Percentiles rank a stretch among this genome's conserved stretches.
phyloP scores from a whole-genome alignment of 2,797 vertebrate genomes.

The Hippopotamyrus pictus region DNA sequence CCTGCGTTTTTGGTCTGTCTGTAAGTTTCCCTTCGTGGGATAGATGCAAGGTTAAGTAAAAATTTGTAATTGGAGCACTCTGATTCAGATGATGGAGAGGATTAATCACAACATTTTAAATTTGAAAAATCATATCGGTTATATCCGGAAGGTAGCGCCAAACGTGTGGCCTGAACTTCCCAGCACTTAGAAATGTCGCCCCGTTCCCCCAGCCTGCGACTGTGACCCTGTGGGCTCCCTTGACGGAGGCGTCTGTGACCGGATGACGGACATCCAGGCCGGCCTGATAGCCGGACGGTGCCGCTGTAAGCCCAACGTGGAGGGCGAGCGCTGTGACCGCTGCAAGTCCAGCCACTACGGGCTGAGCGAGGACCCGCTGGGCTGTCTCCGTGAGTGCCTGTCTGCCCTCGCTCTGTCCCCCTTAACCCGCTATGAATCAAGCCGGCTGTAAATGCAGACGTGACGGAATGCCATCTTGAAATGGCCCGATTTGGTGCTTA shows the following conservation, averaged over 20 bases:
- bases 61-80: not conserved
- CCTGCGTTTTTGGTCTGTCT: not conserved
- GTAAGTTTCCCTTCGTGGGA: not conserved
- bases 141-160: not conserved
- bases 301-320: conserved; percentile 84
- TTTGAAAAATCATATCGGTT: not conserved
- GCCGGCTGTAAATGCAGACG: not conserved
- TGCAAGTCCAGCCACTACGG: conserved; percentile 81
- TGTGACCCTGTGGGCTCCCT: conserved; percentile 86
- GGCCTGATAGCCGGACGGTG: conserved; percentile 91
- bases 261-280: conserved; percentile 69
- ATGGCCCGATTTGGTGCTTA: not conserved
- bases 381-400: conserved; percentile 74
- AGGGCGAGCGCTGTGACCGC: conserved; percentile 84
- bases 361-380: conserved; percentile 68
- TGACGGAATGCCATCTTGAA: not conserved
- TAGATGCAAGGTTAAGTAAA: not conserved
- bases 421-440: not conserved
- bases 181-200: not conserved
- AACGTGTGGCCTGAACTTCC: not conserved
- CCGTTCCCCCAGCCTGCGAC: conserved; percentile 66
- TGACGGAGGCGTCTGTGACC: conserved; percentile 81
- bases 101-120: not conserved
- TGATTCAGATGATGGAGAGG: not conserved
- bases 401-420: not conserved